Evolutionary conservation across 2,888 invertebrate species (phyloP), one percentile per base, ranked within the genome.

Genomic region (Cheilosia vulpina): DNA sequence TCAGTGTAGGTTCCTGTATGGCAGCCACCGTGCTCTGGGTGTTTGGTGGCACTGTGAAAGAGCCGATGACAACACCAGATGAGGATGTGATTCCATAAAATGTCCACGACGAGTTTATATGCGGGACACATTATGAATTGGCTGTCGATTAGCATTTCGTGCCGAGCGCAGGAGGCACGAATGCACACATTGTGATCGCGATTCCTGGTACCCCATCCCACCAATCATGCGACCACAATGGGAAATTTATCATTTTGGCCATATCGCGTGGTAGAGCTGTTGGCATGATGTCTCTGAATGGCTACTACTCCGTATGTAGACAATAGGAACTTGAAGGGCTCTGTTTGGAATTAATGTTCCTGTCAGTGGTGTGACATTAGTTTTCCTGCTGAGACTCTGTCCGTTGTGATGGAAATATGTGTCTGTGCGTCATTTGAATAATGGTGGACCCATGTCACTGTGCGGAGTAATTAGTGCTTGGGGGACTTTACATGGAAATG

Each of bases 81-180:
- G 85, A 85, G 85, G 85, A 85, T 85, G 76, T 85, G 77, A 77
- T 85, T 80, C 80, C 53, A 76, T 75, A 75, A 84, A 79, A 71
- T 75, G 80, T 76, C 80, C 80, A 80, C 76, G 57, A 63, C 57
- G 72, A 80, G 62, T 85, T 85, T 85, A 58, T 81, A 85, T 85
- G 85, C 85, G 81, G 76, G 81, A 73, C 85, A 77, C 85, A 85
- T 85, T 81, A 85, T 85, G 85, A 85, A 85, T 85, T 77, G 81
- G 72, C 50, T 72, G 81, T 81, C 81, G 85, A 85, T 85, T 85
- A 85, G 81, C 77, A 85, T 81, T 85, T 85, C 85, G 85, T 85
- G 85, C 63, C 57, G 72, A 72, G 81, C 76, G 75, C 81, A 76
- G 60, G 57, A 85, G 76, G 81, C 85, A 85, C 85, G 80, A 76